Base-by-base conservation (phyloP, 2,797 vertebrate genomes). In the Dendrocincla fuliginosa region DNA sequence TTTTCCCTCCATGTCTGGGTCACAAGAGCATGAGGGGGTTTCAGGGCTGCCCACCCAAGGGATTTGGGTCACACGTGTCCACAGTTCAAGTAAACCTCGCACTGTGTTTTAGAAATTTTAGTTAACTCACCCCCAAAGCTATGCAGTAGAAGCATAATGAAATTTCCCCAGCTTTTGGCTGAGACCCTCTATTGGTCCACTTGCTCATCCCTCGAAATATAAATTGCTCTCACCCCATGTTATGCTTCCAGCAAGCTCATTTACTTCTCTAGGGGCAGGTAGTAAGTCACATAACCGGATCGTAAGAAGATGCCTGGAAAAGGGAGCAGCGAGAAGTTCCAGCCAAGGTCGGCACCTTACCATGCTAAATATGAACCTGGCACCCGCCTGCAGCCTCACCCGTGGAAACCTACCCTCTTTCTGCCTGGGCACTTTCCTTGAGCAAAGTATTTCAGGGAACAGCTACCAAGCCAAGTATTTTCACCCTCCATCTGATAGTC, bases 371-470 rank as follows among this genome's bases (percentile, higher is more conserved):
- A 52, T 20, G 19, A 74, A 55, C 69, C 28, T 3, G 6, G 59
- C 4, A 3, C 20, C 9, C 0, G 0, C 24, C 28, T 0, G 3
- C 32, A 41, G 32, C 0, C 0, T 47, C 0, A 0, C 19, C 11
- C 0, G 0, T 44, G 49, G 71, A 78, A 74, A 77, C 56, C 68
- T 73, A 56, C 39, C 79, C 60, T 65, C n/a, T 14, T 76, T 78
- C 42, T 81, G 86, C 73, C 61, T 10, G 32, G 65, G 23, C 16
- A 20, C 70, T 68, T 75, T 19, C 25, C 49, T 41, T 20, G 33
- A 28, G 10, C 1, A 2, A 71, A 87, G 17, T 37, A 47, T 47
- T 75, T 75, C 30, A 56, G n/a, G 53, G 35, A 59, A 11, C 65
- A 67, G 64, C 61, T 46, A 50, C 30, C 3, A 16, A 85, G 73